Percentiles rank a stretch among this genome's conserved stretches.
phyloP scores from a whole-genome alignment of 2,797 vertebrate genomes.

The Periparus ater region DNA sequence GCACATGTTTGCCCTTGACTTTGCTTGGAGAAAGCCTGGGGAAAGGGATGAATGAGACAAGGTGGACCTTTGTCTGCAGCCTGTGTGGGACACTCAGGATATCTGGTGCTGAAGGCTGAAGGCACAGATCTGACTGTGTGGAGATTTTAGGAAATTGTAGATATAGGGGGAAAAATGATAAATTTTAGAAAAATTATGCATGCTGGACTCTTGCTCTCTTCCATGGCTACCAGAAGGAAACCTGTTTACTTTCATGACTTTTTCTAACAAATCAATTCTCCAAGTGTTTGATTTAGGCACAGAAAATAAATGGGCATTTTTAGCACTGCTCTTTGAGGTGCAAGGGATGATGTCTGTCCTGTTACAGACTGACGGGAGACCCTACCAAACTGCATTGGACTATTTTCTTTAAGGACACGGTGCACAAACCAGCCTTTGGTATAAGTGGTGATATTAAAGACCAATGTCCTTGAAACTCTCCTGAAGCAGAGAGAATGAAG shows the following conservation, averaged over 20 bases:
- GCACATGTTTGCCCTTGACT: background rate
- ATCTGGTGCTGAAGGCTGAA: background rate
- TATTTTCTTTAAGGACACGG: background rate
- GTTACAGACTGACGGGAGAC: background rate
- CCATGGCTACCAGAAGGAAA: background rate
- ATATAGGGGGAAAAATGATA: rapidly evolving
- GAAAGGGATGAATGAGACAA: background rate
- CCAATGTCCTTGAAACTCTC: no score
- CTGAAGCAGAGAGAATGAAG: no score
- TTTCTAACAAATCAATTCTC: background rate
- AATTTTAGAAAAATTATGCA: background rate
- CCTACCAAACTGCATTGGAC: background rate
- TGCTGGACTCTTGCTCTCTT: background rate
- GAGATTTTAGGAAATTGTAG: background rate
- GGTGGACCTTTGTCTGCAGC: background rate
- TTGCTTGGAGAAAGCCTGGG: background rate
- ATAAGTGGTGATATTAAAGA: no score
- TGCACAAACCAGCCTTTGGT: background rate
- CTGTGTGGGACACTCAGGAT: background rate
- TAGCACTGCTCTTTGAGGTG: background rate
- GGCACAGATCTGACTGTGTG: background rate
- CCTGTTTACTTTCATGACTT: background rate
- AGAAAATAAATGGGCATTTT: background rate
- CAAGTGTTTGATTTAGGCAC: background rate
- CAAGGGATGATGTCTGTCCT: background rate